Evolutionary conservation across 1,140 invertebrate genomes (phyloP).

Genomic region (Bombyx mori): ASM3026992v2 NC_085116.1:2539001-2539500

Average conservation of each 20-base stretch:
- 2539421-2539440: no score
- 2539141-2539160: slow-evolving; percentile 79
- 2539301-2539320: no score
- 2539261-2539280: no score
- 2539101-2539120: slow-evolving; percentile 91
- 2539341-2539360: no score
- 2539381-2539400: no score
- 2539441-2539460: no score
- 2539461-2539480: no score
- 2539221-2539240: slow-evolving; percentile 90
- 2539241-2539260: not conserved
- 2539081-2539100: slow-evolving; percentile 59
- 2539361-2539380: no score
- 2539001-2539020: slow-evolving; percentile 80
- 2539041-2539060: slow-evolving; percentile 66
- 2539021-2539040: slow-evolving; percentile 76
- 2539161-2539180: slow-evolving; percentile 83
- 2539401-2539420: no score
- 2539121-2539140: slow-evolving; percentile 81
- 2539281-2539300: no score
- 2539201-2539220: slow-evolving; percentile 79
- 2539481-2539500: no score
- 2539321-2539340: no score
- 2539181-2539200: slow-evolving; percentile 82
- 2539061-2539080: slow-evolving; percentile 22